These are phyloP conservation scores for Ptychadena robeensis DNA, from an alignment of 2,797 vertebrate species.

Conservation along the genomic window DNA sequence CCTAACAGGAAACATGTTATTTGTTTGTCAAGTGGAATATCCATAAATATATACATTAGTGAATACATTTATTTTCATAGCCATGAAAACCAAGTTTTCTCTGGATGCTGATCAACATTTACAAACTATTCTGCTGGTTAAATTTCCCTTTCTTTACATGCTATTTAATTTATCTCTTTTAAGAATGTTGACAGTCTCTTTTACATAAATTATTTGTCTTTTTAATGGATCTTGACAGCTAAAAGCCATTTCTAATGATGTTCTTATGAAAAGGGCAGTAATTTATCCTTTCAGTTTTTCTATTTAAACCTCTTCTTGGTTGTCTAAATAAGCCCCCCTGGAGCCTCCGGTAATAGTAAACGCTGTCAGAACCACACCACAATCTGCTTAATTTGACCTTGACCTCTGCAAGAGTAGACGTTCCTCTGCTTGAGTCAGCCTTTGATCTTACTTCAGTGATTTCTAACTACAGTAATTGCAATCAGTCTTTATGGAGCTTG, in stretches of 20 bases:
- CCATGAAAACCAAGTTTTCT: neutral
- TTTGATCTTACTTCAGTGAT: neutral
- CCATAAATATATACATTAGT: slow-evolving; percentile 12
- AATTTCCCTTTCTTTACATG: neutral
- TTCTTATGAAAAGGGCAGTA: neutral
- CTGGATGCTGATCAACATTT: neutral
- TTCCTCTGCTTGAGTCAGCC: neutral
- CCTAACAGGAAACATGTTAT: slow-evolving; percentile 13
- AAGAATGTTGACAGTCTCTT: neutral
- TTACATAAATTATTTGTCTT: neutral
- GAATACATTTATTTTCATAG: slow-evolving; percentile 14
- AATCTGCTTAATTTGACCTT: slow-evolving; percentile 36
- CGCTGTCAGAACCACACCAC: slow-evolving; percentile 19
- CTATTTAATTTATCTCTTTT: slow-evolving; percentile 18
- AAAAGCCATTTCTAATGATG: neutral
- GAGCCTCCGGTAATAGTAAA: slow-evolving; percentile 10
- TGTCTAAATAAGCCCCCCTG: slow-evolving; percentile 25
- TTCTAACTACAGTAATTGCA: neutral
- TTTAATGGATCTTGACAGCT: slow-evolving; percentile 29
- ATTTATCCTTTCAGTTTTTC: neutral
- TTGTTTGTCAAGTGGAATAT: slow-evolving; percentile 42
- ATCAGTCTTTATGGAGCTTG: neutral
- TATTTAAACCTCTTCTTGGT: neutral
- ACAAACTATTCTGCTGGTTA: neutral
- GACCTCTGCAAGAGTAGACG: slow-evolving; percentile 14